Evolutionary conservation across 2,113 vertebrate genomes (phyloP).

Genomic region (Apodemus sylvaticus): DNA sequence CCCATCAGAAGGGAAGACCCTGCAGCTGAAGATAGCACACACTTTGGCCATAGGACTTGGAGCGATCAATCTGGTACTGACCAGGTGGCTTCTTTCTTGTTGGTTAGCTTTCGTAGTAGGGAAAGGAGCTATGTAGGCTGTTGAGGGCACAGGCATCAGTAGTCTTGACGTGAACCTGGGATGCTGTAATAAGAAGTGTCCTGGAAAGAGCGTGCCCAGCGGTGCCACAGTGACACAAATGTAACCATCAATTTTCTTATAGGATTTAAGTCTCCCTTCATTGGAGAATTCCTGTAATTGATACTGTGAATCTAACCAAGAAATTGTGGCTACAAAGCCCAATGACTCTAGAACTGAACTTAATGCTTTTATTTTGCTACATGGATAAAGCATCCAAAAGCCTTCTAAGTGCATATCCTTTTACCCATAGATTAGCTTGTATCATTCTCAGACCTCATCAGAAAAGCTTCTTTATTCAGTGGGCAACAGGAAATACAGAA

Average conservation of each 20-base stretch:
- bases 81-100: background rate
- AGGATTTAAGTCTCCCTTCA: background rate
- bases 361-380: background rate
- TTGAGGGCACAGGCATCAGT: background rate
- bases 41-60: background rate
- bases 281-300: too few species aligned
- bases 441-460: background rate
- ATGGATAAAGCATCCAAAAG: background rate
- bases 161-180: background rate
- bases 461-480: background rate
- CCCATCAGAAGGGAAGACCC: too few species aligned
- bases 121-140: background rate
- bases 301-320: background rate
- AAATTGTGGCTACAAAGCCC: background rate
- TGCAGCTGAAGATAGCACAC: background rate
- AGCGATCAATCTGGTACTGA: background rate
- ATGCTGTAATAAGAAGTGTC: background rate
- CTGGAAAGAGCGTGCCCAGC: background rate
- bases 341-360: background rate
- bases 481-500: background rate
- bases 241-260: background rate
- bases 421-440: background rate
- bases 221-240: background rate
- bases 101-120: background rate
- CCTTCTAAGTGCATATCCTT: too few species aligned